Evolutionary conservation across 2,797 vertebrate species (phyloP).

Genomic region (Austrolebias charrua): DNA sequence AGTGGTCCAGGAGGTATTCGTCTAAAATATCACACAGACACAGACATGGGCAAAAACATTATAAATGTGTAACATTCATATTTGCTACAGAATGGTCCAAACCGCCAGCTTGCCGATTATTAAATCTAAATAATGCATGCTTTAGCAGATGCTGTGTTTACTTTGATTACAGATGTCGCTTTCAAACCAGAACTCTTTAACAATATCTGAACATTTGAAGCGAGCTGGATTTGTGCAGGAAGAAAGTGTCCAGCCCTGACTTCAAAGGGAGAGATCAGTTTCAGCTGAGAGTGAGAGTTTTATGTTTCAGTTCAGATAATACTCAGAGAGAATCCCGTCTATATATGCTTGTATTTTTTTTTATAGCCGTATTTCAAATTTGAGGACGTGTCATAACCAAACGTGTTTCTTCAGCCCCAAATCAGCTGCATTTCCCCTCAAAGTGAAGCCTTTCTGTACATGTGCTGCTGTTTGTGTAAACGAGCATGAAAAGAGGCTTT

Average conservation of each 20-base stretch:
- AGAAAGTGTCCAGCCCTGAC: conserved; percentile 8
- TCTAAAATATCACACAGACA: too few species aligned
- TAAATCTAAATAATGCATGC: conserved; percentile 19
- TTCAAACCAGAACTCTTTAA: neutral
- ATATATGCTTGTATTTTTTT: conserved; percentile 17
- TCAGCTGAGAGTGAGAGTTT: conserved; percentile 14
- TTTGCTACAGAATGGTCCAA: too few species aligned
- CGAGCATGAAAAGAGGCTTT: conserved; percentile 57
- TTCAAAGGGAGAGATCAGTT: conserved; percentile 30
- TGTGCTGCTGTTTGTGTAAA: conserved; percentile 66
- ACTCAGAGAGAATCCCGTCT: conserved; percentile 9
- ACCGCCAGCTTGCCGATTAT: conserved; percentile 8
- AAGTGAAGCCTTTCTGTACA: conserved; percentile 49
- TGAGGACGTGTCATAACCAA: conserved; percentile 30
- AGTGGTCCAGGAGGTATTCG: too few species aligned
- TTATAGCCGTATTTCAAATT: conserved; percentile 27
- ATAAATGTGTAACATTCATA: too few species aligned
- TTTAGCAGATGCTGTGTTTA: neutral
- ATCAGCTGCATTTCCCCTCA: conserved; percentile 15
- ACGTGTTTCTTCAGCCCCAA: conserved; percentile 17
- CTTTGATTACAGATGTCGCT: neutral
- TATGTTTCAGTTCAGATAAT: conserved; percentile 20
- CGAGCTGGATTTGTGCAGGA: neutral
- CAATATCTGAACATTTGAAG: neutral
- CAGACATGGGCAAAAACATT: too few species aligned